Conservation (phyloP, 2,888 invertebrate genomes). For the Prosopocoilus inquinatus region DNA sequence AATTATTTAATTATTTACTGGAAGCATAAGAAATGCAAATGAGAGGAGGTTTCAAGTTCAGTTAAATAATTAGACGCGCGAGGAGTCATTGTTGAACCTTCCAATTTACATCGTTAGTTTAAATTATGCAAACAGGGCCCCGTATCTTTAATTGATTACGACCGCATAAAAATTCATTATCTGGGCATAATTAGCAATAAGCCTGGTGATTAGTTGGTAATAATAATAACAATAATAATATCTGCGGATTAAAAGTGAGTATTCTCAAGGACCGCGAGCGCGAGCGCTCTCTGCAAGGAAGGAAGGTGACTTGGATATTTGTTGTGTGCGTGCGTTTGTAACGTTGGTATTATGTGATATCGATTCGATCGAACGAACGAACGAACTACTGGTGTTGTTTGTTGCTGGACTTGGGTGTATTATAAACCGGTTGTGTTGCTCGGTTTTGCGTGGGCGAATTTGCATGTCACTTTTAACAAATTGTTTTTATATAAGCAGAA, state of each 20-base stretch:
- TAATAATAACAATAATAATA: no score
- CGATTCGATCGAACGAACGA: slow-evolving; percentile 30
- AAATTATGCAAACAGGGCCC: neutral
- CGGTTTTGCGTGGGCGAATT: slow-evolving; percentile 14
- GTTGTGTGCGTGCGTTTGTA: slow-evolving; percentile 21
- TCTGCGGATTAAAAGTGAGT: slow-evolving; percentile 12
- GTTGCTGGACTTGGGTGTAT: neutral
- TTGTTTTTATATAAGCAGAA: neutral
- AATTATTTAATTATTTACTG: no score
- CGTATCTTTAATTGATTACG: neutral
- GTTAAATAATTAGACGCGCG: no score
- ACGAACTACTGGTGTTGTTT: slow-evolving; percentile 28
- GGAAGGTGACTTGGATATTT: slow-evolving; percentile 19
- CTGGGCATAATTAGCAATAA: neutral
- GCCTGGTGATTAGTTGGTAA: neutral
- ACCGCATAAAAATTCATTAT: neutral
- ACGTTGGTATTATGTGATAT: slow-evolving; percentile 30
- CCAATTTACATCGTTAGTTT: neutral
- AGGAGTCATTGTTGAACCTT: neutral
- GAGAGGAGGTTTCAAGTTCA: no score
- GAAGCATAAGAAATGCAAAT: no score
- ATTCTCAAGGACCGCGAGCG: slow-evolving; percentile 13
- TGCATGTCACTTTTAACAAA: slow-evolving; percentile 15
- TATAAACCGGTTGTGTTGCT: slow-evolving; percentile 24
- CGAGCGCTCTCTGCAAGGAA: slow-evolving; percentile 14